Conservation (phyloP, 2,888 invertebrate genomes). For the Sepiola atlantica region DNA sequence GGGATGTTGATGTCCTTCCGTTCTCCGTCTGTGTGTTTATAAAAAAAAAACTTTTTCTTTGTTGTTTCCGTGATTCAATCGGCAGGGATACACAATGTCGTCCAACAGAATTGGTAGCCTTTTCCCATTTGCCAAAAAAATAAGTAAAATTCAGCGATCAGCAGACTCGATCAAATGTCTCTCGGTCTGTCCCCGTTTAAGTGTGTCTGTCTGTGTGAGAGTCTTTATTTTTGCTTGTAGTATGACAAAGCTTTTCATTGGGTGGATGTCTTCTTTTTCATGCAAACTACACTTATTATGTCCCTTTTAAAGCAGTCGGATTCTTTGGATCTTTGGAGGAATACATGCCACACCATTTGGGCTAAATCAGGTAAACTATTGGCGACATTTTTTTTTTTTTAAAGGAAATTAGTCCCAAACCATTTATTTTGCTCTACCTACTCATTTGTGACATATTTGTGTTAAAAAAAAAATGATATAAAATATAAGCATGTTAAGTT, state of each 20-base stretch:
- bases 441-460: no score
- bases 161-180: neutral
- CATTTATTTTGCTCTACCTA: no score
- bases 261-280: neutral
- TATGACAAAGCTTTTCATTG: neutral
- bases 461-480: no score
- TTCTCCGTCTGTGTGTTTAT: neutral
- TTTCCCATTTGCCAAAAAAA: constrained; percentile 21
- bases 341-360: no score
- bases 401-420: no score
- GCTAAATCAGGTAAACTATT: no score
- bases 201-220: neutral
- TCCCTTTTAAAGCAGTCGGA: neutral
- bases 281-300: neutral
- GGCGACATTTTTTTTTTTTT: no score
- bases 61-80: no score
- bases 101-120: neutral
- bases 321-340: no score
- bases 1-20: neutral
- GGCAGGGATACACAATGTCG: neutral
- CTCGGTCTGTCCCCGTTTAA: neutral
- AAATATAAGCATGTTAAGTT: no score
- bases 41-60: neutral
- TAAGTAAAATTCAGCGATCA: neutral
- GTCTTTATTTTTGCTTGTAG: neutral